Conservation (phyloP, 2,888 invertebrate genomes). For the Salticus scenicus region DNA sequence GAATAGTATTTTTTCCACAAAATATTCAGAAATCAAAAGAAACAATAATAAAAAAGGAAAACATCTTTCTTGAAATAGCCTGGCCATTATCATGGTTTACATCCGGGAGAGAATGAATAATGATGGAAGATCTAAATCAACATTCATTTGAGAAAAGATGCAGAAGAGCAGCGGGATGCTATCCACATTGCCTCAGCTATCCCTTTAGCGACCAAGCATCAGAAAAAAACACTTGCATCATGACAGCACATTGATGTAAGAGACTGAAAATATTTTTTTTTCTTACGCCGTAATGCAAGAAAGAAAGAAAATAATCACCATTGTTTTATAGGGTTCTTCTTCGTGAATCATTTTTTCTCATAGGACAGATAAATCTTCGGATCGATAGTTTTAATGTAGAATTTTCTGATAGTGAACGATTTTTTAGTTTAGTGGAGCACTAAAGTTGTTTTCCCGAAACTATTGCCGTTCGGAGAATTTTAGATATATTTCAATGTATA, state of each 20-base stretch:
- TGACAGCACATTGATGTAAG: slow-evolving; percentile 57
- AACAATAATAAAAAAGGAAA: slow-evolving; percentile 15
- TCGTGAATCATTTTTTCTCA: slow-evolving; percentile 16
- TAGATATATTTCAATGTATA: neutral
- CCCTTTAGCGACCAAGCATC: neutral
- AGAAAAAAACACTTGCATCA: slow-evolving; percentile 50
- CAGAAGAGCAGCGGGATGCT: slow-evolving; percentile 38
- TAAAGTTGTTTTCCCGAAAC: neutral
- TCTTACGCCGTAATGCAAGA: neutral
- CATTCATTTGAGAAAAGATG: slow-evolving; percentile 38
- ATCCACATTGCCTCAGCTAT: slow-evolving; percentile 27
- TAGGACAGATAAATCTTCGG: slow-evolving; percentile 23
- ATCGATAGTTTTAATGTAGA: neutral
- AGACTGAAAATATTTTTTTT: slow-evolving; percentile 30
- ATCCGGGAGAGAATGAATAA: slow-evolving; percentile 59
- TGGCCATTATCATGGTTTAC: slow-evolving; percentile 62
- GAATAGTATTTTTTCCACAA: no score
- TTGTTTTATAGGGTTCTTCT: slow-evolving; percentile 60
- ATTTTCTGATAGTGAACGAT: neutral
- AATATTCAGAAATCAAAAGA: slow-evolving; percentile 2
- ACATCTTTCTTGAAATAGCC: slow-evolving; percentile 42
- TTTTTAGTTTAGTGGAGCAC: neutral
- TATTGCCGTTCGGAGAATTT: neutral
- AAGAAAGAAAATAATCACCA: slow-evolving; percentile 38
- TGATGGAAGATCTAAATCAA: slow-evolving; percentile 48